phyloP scores from a whole-genome alignment of 2,113 vertebrate species.

The Drymodes brunneopygia region DNA sequence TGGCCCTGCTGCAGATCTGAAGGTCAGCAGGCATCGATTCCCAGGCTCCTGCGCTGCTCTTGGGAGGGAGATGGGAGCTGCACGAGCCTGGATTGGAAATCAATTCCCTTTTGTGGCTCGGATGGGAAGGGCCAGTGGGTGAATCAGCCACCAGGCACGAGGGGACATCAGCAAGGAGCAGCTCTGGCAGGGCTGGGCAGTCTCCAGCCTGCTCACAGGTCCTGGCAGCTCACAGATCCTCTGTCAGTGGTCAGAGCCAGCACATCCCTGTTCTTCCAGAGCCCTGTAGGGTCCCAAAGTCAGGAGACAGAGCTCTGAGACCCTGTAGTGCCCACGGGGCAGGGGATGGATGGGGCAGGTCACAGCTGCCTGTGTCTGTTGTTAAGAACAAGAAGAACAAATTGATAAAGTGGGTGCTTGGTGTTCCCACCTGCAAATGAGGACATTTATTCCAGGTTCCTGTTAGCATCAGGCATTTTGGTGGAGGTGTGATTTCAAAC shows the following conservation, averaged over 20 bases:
- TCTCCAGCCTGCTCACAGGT: not conserved
- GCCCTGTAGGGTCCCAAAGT: not conserved
- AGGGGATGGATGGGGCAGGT: not conserved
- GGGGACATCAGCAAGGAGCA: not conserved
- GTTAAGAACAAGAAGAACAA: not conserved
- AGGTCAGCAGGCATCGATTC: conserved; percentile 29
- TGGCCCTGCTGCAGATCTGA: not conserved
- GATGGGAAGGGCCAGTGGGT: not conserved
- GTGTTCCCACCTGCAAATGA: not conserved
- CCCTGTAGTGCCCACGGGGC: not conserved
- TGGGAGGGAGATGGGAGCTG: not conserved
- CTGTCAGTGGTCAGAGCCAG: not conserved
- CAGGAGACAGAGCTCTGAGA: not conserved
- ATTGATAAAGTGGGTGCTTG: not conserved
- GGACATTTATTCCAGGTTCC: not conserved
- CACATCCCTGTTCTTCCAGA: not conserved
- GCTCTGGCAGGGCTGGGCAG: not conserved
- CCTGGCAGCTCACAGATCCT: not conserved
- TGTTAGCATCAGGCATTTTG: not conserved
- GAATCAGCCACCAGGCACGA: not conserved
- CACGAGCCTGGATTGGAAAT: not conserved
- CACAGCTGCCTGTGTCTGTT: not conserved
- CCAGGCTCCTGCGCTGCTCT: not conserved
- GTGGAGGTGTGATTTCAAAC: not conserved
- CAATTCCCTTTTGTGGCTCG: not conserved